phyloP scores from a whole-genome alignment of 2,888 invertebrate genomes.

The Euplexia lucipara region DNA sequence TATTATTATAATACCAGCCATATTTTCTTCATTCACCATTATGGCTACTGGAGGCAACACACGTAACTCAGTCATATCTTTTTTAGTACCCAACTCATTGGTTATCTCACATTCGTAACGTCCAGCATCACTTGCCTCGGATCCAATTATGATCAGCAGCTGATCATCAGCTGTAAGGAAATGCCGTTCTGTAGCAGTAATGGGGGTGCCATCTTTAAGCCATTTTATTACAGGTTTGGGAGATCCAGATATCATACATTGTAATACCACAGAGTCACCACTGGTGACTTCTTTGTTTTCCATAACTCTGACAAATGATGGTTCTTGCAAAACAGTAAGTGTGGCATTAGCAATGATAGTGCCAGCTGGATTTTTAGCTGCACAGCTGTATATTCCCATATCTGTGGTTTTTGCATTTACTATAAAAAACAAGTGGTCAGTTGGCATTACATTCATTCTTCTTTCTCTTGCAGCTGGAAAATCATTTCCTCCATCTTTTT shows the following conservation, averaged over 20 bases:
- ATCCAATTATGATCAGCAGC: slow-evolving; percentile 96
- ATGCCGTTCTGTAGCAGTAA: slow-evolving; percentile 95
- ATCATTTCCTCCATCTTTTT: slow-evolving; percentile 97
- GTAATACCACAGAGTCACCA: slow-evolving; percentile 96
- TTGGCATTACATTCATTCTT: slow-evolving; percentile 97
- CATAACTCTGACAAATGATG: slow-evolving; percentile 96
- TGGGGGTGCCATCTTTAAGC: slow-evolving; percentile 95
- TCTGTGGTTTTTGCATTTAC: slow-evolving; percentile 97
- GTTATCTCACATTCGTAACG: slow-evolving; percentile 97
- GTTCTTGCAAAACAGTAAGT: slow-evolving; percentile 96
- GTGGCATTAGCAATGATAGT: slow-evolving; percentile 96
- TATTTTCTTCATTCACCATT: slow-evolving; percentile 93
- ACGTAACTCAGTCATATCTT: slow-evolving; percentile 93
- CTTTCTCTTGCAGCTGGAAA: slow-evolving; percentile 98
- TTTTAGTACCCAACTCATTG: slow-evolving; percentile 95
- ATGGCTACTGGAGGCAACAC: slow-evolving; percentile 92
- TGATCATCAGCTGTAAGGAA: slow-evolving; percentile 97
- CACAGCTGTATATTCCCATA: slow-evolving; percentile 98
- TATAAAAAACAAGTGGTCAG: slow-evolving; percentile 98
- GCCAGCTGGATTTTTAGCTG: slow-evolving; percentile 97
- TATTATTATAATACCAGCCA: slow-evolving; percentile 96
- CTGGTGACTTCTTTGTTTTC: slow-evolving; percentile 95
- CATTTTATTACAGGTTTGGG: slow-evolving; percentile 96
- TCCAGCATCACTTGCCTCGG: slow-evolving; percentile 95
- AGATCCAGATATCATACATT: slow-evolving; percentile 96